Evolutionary conservation across 2,797 vertebrate species (phyloP).

Genomic region (Limosa lapponica): DNA sequence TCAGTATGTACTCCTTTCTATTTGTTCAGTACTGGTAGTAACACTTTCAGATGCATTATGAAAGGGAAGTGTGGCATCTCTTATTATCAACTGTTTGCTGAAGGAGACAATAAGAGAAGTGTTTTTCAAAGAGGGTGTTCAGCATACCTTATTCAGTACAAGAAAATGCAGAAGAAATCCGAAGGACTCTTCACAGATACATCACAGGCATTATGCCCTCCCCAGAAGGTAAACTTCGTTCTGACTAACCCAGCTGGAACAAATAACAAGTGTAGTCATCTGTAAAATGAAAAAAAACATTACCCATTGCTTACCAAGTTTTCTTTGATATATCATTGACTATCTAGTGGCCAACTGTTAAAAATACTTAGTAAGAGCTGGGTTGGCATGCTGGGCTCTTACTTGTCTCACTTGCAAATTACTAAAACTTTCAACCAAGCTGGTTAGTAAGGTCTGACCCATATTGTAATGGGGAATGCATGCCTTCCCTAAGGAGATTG

Average conservation of each 20-base stretch:
- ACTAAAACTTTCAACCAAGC: not conserved
- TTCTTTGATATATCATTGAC: not conserved
- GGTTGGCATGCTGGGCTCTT: not conserved
- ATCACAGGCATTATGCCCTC: not conserved
- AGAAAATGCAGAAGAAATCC: not conserved
- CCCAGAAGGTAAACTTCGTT: not conserved
- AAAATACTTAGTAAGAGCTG: not conserved
- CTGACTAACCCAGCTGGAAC: not conserved
- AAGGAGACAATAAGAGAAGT: not conserved
- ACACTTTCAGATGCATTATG: not conserved
- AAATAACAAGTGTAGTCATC: not conserved
- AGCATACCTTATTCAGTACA: not conserved
- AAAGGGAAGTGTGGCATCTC: not conserved
- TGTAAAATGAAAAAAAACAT: not conserved
- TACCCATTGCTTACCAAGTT: not conserved
- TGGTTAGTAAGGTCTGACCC: not conserved
- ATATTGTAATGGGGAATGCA: accelerated
- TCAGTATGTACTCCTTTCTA: constrained; percentile 9
- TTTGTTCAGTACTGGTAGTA: not conserved
- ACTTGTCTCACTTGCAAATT: not conserved
- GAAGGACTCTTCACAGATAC: not conserved
- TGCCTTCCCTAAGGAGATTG: not conserved
- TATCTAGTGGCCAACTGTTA: not conserved
- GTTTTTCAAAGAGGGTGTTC: not conserved
- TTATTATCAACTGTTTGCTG: not conserved